These are phyloP conservation scores for Pararge aegeria DNA, from an alignment of 1,140 invertebrate species.

Conservation along the genomic window DNA sequence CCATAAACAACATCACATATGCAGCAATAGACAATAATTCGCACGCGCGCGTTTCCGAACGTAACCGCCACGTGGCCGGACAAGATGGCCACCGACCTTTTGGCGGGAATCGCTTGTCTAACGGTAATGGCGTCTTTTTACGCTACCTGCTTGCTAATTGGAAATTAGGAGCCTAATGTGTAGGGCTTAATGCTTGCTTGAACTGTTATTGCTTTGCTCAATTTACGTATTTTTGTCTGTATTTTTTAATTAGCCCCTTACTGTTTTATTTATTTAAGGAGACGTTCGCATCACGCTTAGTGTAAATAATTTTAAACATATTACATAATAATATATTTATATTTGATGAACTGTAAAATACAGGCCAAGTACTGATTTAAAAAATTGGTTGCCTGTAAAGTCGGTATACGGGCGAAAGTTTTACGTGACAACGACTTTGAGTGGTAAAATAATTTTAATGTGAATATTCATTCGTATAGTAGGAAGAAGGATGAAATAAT, in stretches of 20 bases:
- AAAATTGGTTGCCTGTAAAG: no score
- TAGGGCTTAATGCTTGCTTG: constrained; percentile 59
- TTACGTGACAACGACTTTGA: no score
- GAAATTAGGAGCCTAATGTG: constrained; percentile 72
- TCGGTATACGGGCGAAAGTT: no score
- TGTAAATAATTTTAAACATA: no score
- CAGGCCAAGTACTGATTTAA: no score
- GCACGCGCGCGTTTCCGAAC: constrained; percentile 68
- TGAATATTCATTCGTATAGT: no score
- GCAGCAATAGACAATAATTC: constrained; percentile 73
- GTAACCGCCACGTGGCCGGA: constrained; percentile 44
- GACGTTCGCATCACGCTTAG: no score
- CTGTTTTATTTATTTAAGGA: constrained; percentile 18
- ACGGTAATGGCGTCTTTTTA: constrained; percentile 75
- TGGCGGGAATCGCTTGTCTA: constrained; percentile 61
- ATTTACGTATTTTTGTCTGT: constrained; percentile 64
- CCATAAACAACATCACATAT: constrained; percentile 77
- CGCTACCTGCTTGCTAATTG: constrained; percentile 77
- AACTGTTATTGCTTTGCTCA: constrained; percentile 62
- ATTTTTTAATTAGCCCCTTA: constrained; percentile 46
- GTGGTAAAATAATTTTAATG: no score
- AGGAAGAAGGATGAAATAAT: no score
- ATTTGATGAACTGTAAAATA: no score
- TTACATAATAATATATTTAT: no score
- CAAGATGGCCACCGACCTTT: constrained; percentile 70